Evolutionary conservation across 2,113 vertebrate genomes (phyloP), one percentile per base, ranked within the genome.

Genomic region (Choloepus hoffmanni): DNA sequence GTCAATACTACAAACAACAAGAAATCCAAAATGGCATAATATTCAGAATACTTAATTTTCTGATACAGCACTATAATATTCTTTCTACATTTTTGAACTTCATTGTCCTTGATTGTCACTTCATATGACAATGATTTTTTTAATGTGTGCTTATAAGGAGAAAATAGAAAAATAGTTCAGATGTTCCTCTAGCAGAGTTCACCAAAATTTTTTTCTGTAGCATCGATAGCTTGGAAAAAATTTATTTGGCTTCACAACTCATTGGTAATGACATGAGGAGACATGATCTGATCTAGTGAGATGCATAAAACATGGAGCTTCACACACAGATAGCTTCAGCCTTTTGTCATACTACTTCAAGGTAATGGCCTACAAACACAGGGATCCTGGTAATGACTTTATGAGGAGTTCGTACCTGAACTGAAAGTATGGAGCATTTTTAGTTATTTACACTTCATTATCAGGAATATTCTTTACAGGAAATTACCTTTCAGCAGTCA

Each of bases 201-300:
- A 90, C 40, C 23, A 77, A 58, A 97, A 65, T 70, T 63, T 86
- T 11, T 67, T 68, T 36, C 40, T 77, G 85, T 86, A 60, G 6
- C 73, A 55, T 58, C 5, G 11, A 50, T n/a, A 43, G 28, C 60
- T 97, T 74, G 60, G 58, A 92, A 63, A 73, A 77, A 4, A 48
- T 33, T 67, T 12, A 8, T 33, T 65, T 11, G 1, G 16, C 30
- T 83, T 78, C 63, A 19, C 45, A 73, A 30, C 15, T 40, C 58
- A 15, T 67, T 74, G 63, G 11, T 72, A 65, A 91, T 65, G 67
- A 73, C 30, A 40, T 74, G 33, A 40, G 10, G 14, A 78, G 30
- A 87, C 53, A 53, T 76, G 23, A 76, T 16, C 5, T 79, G 28
- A 19, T 28, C 90, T 72, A 18, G 50, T 23, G 1, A 48, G 33